Conservation (phyloP, 2,888 invertebrate species). For the Mythimna loreyi region DNA sequence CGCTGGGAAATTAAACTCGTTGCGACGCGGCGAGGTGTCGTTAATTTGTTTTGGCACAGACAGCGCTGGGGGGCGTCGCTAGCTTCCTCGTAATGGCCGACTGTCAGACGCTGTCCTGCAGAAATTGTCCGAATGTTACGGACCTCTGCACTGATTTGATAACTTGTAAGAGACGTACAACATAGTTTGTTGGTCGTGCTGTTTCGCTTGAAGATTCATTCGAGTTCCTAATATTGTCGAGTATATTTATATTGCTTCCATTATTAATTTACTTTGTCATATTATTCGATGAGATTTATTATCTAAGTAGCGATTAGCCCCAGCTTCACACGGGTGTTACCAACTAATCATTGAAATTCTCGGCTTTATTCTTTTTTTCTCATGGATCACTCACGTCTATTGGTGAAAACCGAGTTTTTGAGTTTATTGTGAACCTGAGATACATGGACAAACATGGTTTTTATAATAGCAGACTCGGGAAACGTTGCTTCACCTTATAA, state of each 20-base stretch:
- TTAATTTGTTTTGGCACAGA: slow-evolving; percentile 85
- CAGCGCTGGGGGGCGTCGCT: slow-evolving; percentile 58
- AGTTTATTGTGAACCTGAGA: too few species aligned
- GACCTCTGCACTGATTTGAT: slow-evolving; percentile 52
- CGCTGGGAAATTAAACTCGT: slow-evolving; percentile 88
- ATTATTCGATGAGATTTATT: background rate
- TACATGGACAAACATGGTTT: too few species aligned
- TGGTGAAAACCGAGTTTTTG: background rate
- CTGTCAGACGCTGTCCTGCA: slow-evolving; percentile 56
- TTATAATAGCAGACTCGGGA: too few species aligned
- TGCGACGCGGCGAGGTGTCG: slow-evolving; percentile 76
- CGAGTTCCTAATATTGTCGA: background rate
- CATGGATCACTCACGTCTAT: background rate
- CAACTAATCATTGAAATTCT: too few species aligned
- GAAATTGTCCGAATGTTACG: slow-evolving; percentile 62
- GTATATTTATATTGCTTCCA: slow-evolving; percentile 28
- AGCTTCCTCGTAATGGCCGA: slow-evolving; percentile 62
- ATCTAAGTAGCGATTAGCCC: too few species aligned
- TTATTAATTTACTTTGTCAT: slow-evolving; percentile 5
- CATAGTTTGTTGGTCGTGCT: slow-evolving; percentile 2
- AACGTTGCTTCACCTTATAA: too few species aligned
- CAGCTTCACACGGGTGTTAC: too few species aligned
- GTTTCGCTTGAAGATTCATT: slow-evolving; percentile 13
- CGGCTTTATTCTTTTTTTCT: too few species aligned
- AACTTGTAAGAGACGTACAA: slow-evolving; percentile 22